phyloP scores from a whole-genome alignment of 2,797 vertebrate species.

The Falco naumanni region DNA sequence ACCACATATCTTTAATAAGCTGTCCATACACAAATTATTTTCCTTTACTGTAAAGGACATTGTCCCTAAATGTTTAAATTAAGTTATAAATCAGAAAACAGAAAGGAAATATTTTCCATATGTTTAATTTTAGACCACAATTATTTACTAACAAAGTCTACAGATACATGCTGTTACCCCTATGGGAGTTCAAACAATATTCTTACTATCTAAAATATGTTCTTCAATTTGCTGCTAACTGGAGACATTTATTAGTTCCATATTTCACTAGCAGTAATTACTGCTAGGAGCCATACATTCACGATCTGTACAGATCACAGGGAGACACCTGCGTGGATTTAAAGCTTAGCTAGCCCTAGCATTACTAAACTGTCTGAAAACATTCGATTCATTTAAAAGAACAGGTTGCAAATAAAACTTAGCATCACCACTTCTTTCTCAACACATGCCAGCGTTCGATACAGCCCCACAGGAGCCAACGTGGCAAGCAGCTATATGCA shows the following conservation, averaged over 20 bases:
- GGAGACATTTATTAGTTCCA: slow-evolving; percentile 24
- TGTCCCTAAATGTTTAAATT: neutral
- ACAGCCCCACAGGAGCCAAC: neutral
- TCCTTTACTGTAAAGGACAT: neutral
- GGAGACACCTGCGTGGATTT: slow-evolving; percentile 9
- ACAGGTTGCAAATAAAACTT: neutral
- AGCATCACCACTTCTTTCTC: neutral
- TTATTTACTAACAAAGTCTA: slow-evolving; percentile 35
- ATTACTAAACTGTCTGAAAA: neutral
- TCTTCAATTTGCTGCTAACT: neutral
- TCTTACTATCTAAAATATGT: neutral
- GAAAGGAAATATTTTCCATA: slow-evolving; percentile 25
- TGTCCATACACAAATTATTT: neutral
- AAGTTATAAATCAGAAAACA: slow-evolving; percentile 15
- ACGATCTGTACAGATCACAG: neutral
- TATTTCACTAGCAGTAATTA: slow-evolving; percentile 3
- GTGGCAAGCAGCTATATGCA: neutral
- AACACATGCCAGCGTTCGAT: neutral
- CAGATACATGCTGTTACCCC: neutral
- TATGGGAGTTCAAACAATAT: slow-evolving; percentile 14
- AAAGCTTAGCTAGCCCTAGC: neutral
- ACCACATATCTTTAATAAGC: neutral
- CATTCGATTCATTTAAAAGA: neutral
- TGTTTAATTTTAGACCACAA: slow-evolving; percentile 21
- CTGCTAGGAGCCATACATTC: slow-evolving; percentile 18